phyloP scores from a whole-genome alignment of 2,113 vertebrate genomes.

The Pipa parva region DNA sequence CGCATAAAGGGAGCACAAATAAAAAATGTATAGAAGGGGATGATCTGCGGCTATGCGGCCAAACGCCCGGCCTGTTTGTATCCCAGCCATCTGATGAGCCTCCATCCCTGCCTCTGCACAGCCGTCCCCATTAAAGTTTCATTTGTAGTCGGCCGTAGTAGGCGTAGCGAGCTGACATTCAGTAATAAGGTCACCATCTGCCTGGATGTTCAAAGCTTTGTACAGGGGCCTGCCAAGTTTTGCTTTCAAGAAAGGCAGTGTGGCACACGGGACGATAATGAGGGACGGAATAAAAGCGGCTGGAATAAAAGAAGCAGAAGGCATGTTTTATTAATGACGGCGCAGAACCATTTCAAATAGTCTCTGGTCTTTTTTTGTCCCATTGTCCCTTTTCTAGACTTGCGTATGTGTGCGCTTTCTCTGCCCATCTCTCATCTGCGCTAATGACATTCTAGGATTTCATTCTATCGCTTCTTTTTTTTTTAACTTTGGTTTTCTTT shows the following conservation, averaged over 20 bases:
- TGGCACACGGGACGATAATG: constrained; percentile 20
- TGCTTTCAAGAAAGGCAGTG: constrained; percentile 31
- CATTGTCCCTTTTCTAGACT: no score
- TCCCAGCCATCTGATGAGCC: no score
- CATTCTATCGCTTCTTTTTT: no score
- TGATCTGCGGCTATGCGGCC: no score
- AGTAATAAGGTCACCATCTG: constrained; percentile 54
- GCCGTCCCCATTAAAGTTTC: constrained; percentile 51
- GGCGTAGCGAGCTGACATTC: constrained; percentile 32
- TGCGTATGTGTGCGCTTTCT: no score
- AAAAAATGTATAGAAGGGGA: no score
- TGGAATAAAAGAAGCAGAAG: constrained; percentile 42
- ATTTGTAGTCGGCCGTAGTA: constrained; percentile 33
- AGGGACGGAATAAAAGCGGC: constrained; percentile 35
- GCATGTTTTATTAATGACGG: constrained; percentile 11
- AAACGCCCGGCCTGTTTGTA: no score
- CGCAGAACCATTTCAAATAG: not conserved
- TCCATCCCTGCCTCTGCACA: constrained; percentile 22
- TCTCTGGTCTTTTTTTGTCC: not conserved
- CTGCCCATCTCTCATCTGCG: no score
- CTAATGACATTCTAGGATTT: no score
- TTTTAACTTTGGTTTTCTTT: no score
- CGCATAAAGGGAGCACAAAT: no score
- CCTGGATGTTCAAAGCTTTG: constrained; percentile 43
- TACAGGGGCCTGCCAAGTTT: constrained; percentile 45